Conservation (phyloP, 2,113 vertebrate species). For the Ascaphus truei region DNA sequence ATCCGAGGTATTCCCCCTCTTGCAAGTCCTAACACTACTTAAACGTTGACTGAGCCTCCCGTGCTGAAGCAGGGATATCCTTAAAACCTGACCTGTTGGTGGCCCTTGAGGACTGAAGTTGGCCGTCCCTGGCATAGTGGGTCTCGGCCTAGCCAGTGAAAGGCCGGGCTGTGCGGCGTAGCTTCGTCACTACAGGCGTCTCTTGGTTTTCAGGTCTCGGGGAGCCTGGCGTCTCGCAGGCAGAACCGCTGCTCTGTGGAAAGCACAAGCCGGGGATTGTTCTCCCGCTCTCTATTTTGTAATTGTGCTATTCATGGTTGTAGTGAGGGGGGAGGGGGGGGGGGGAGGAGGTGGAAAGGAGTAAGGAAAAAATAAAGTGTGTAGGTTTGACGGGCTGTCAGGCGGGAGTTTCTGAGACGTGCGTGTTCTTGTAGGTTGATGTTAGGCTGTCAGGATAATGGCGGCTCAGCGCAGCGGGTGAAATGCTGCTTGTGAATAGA, state of each 20-base stretch:
- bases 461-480: background rate
- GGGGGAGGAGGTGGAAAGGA: background rate
- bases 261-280: slow-evolving; percentile 20
- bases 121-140: too few relatives aligned
- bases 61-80: too few relatives aligned
- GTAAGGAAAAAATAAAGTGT: too few relatives aligned
- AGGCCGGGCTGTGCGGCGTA: too few relatives aligned
- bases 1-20: too few relatives aligned
- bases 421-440: background rate
- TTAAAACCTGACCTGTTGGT: too few relatives aligned
- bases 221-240: too few relatives aligned
- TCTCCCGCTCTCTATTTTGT: background rate
- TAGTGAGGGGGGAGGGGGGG: background rate
- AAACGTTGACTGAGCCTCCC: too few relatives aligned
- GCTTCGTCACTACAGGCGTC: too few relatives aligned
- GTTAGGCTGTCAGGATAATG: background rate
- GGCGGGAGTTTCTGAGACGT: background rate
- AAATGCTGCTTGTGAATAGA: background rate
- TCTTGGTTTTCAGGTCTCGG: background rate
- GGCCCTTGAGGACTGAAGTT: too few relatives aligned
- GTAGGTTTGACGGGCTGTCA: background rate
- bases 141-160: too few relatives aligned
- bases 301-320: background rate
- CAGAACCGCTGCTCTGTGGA: background rate
- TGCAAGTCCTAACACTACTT: too few relatives aligned